phyloP scores from a whole-genome alignment of 2,888 invertebrate species.

The Autographa pulchrina region DNA sequence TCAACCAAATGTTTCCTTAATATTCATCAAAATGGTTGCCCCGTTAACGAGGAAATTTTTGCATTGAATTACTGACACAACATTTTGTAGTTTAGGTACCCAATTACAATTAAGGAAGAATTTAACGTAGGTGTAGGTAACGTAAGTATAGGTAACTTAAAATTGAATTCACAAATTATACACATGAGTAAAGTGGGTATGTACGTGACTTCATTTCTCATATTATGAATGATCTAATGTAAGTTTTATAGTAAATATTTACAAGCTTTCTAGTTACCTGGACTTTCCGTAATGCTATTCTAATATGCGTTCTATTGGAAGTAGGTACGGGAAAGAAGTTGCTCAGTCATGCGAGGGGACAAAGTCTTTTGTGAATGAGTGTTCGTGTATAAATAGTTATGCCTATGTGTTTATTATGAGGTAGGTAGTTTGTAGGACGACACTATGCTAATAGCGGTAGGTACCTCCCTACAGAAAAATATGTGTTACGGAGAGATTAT shows the following conservation, averaged over 20 bases:
- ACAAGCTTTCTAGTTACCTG: constrained; percentile 18
- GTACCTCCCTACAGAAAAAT: not conserved
- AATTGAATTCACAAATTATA: not conserved
- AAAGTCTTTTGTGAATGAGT: not conserved
- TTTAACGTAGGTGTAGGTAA: not conserved
- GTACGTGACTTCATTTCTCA: constrained; percentile 34
- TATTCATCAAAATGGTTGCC: not conserved
- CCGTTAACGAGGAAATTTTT: not conserved
- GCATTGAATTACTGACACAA: not conserved
- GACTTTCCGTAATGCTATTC: constrained; percentile 26
- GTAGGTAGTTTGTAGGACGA: not conserved
- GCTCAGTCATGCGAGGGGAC: not conserved
- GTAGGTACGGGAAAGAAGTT: not conserved
- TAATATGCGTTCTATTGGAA: no score
- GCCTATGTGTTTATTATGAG: not conserved
- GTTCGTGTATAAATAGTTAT: not conserved
- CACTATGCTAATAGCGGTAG: no score
- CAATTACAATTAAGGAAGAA: not conserved
- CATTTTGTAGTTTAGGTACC: not conserved
- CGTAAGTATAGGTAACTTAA: no score
- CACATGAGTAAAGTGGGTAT: constrained; percentile 19
- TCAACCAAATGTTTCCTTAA: not conserved
- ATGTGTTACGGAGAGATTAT: not conserved
- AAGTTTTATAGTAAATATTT: constrained; percentile 40
- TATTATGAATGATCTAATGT: constrained; percentile 25